A percentile compares a stretch with the other conserved stretches of the same genome.
Conservation (phyloP, 2,888 invertebrate species). For the Idaea biselata region DNA sequence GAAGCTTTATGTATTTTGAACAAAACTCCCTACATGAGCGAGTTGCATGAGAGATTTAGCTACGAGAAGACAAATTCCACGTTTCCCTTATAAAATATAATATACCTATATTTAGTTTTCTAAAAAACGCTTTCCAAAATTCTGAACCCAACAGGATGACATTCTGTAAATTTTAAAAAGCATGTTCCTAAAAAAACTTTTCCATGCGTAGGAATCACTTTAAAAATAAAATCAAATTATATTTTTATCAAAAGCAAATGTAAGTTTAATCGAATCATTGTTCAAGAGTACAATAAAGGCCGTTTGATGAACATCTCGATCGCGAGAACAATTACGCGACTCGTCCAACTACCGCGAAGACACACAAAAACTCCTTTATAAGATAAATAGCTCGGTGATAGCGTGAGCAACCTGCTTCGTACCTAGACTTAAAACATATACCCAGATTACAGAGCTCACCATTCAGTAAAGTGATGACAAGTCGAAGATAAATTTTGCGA, state of each 20-base stretch:
- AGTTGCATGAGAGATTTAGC: too few relatives aligned
- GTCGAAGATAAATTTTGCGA: too few relatives aligned
- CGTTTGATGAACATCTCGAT: conserved; percentile 23
- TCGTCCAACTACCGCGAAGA: conserved; percentile 66
- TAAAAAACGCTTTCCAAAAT: too few relatives aligned
- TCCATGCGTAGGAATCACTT: too few relatives aligned
- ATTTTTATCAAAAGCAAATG: neutral
- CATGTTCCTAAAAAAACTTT: too few relatives aligned
- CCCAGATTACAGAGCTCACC: neutral
- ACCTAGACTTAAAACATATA: neutral
- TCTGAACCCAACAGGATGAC: too few relatives aligned
- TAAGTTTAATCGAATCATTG: neutral
- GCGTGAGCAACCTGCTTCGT: conserved; percentile 62
- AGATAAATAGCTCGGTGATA: conserved; percentile 64
- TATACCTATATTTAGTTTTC: too few relatives aligned
- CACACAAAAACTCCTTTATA: conserved; percentile 64
- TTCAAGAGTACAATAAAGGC: conserved; percentile 10
- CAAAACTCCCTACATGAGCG: neutral
- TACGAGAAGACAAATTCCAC: neutral
- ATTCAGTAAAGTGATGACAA: too few relatives aligned
- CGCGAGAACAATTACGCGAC: conserved; percentile 55
- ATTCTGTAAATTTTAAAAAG: too few relatives aligned
- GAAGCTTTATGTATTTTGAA: too few relatives aligned
- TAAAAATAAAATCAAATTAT: too few relatives aligned
- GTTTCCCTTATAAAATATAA: neutral